These are phyloP conservation scores for Astatotilapia flaviijosephi DNA, from an alignment of 2,113 vertebrate genomes.

Conservation along the genomic window DNA sequence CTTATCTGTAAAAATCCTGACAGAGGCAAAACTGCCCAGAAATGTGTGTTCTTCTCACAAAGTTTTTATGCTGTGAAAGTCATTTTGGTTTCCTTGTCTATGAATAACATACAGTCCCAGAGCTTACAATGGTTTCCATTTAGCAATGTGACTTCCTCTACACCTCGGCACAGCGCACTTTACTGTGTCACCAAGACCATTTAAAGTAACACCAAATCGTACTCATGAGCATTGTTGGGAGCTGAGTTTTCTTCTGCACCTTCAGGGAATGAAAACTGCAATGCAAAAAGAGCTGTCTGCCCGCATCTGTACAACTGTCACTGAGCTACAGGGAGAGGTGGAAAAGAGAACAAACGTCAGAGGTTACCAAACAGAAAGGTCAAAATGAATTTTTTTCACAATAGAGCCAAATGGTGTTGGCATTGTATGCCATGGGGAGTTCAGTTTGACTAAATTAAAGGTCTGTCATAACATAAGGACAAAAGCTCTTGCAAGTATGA, in stretches of 20 bases:
- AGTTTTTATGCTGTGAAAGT: background rate
- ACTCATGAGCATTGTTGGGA: background rate
- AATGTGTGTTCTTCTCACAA: background rate
- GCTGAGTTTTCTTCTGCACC: background rate
- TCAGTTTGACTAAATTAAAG: background rate
- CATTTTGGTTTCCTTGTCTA: background rate
- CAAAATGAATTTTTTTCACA: slow-evolving; percentile 28
- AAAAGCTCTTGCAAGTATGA: background rate
- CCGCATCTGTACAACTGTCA: slow-evolving; percentile 31
- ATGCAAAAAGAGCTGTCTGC: slow-evolving; percentile 23
- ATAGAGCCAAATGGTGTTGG: background rate
- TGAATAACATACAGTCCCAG: background rate
- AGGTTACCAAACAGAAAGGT: slow-evolving; percentile 38
- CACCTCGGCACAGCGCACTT: background rate
- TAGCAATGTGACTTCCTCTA: background rate
- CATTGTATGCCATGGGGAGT: background rate
- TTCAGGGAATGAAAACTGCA: slow-evolving; percentile 18
- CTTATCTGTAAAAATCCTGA: slow-evolving; percentile 5
- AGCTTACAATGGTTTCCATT: background rate
- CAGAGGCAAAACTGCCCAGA: background rate
- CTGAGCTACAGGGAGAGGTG: background rate
- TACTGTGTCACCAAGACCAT: background rate
- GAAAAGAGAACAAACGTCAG: background rate
- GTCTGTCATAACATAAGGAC: background rate
- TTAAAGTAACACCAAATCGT: background rate